Base-by-base conservation (phyloP, 2,888 invertebrate species). In the Tetragnatha montana region DNA sequence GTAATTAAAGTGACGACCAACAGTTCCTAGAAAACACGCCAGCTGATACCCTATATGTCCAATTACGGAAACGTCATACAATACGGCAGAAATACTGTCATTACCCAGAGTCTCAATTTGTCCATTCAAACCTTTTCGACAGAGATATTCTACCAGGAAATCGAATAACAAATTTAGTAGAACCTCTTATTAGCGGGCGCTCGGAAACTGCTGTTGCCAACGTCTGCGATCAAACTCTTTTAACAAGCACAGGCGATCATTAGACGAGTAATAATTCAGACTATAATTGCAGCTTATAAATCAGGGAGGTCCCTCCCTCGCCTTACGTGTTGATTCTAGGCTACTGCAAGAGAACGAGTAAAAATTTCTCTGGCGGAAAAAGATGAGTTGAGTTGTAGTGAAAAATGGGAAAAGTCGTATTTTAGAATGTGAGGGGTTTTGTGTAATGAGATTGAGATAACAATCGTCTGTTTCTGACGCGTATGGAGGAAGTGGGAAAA, bases 191-290 rank as follows among this genome's bases (percentile, higher is more conserved):
- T 89, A 89, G 81, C 84, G 82, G 71, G 0, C 86, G 8, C 80
- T 79, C 68, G 22, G 60, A 83, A 83, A 85, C 83, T 81, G 80
- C 81, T 74, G 88, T 79, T 88, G 88, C 88, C 88, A 88, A 83
- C 88, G 51, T 17, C n/a, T 19, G 79, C 69, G 79, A 88, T 88
- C 88, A 83, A 83, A 83, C 83, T 88, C 80, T 88, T 88, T 88
- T 84, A 88, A 83, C 79, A 87, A 81, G 87, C 87, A 81, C 75
- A 82, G 76, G 81, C 87, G 87, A 87, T 87, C 87, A 87, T 87
- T 87, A 87, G 81, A 82, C 75, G 76, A 87, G 76, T 78, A 87
- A 87, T 87, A 87, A 87, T 87, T 87, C 87, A 87, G 87, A 87
- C 87, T 76, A 60, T 87, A 87, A 87, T 87, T 87, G 87, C 60